Evolutionary conservation across 2,113 vertebrate genomes (phyloP), one percentile per base, ranked within the genome.

Genomic region (Mohoua ochrocephala): DNA sequence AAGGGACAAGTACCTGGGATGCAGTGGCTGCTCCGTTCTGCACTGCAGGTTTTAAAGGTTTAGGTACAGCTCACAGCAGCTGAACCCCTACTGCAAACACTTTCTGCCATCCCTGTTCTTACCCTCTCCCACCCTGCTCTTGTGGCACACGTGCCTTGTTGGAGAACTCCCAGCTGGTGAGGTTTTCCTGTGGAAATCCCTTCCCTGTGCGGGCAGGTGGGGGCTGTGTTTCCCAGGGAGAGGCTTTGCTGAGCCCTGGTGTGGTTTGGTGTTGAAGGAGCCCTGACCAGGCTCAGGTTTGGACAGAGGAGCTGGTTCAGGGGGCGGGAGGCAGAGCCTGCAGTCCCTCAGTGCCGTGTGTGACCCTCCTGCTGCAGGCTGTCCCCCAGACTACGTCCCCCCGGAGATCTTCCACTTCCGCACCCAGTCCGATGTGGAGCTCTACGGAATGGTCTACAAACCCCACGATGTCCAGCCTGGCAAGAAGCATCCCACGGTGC

Each of bases 391-490:
- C 97, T 99, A 99, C 37, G 96, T 98, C 92, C 99, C 99, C 3
- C 99, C 99, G 0, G 99, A 99, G 97, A 99, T 99, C 92, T 99
- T 99, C 85, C 98, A 99, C 92, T 99, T 99, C 97, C 98, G 81
- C 27, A 98, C 98, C 1, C 99, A 98, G 82, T 98, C 99, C 0
- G 99, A 99, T 1, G 99, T 99, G 50, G 98, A 98, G 89, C 98
- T 99, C 33, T 99, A 99, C 0, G 99, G 99, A 60, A 99, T 99
- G 99, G 97, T 99, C 57, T 99, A 99, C 98, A 99, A 99, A 92
- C 99, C 99, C 13, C 99, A 99, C 47, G 98, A 98, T 39, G 95
- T 99, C 77, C 98, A 98, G 87, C 98, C 99, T 1, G 99, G 99
- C 75, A 98, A 98, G 98, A 99, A 99, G 78, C 99, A 99, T 95